Evolutionary conservation across 2,797 vertebrate genomes (phyloP), one percentile per base, ranked within the genome.

Genomic region (Pseudomugil gertrudae): DNA sequence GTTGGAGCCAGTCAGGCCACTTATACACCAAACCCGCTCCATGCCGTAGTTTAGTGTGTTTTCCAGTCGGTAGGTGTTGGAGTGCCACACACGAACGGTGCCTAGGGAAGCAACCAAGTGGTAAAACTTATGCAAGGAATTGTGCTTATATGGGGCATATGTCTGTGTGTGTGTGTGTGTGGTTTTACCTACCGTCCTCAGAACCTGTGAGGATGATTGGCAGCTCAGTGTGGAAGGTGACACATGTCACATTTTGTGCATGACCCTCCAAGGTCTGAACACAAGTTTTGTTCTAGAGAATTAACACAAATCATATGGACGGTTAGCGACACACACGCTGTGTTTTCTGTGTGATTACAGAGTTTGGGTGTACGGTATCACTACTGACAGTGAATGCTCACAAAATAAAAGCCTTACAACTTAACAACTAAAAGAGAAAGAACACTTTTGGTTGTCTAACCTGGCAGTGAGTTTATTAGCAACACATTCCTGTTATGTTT

Each of bases 191-290:
- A 99, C 98, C 98, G 0, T 99, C 98, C 81, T 99, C 98, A 24
- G 98, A 99, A 76, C 98, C 98, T 0, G 98, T 99, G 86, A 99
- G 97, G 79, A 99, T 97, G 84, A 99, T 98, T 5, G 98, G 98
- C 75, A 99, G 86, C 84, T 98, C 97, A 29, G 38, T 19, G 27
- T 30, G 40, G 40, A 47, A 38, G 57, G 38, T 59, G 38, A 30
- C 38, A 14, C 98, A 99, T 0, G 97, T 98, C 70, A 99, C 98
- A 0, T 99, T 99, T 72, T 99, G 97, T 66, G 97, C 98, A 0
- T 99, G 98, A 15, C 98, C 98, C 83, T 99, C 98, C 72, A 99
- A 89, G 0, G 97, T 99, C 75, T 99, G 98, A 2, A 99, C 98
- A 73, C 98, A 99, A 0, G 98, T 99, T 87, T 99, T 99, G 83